Evolutionary conservation across 2,888 invertebrate genomes (phyloP).

Genomic region (Hirtodrosophila trivittata): DNA sequence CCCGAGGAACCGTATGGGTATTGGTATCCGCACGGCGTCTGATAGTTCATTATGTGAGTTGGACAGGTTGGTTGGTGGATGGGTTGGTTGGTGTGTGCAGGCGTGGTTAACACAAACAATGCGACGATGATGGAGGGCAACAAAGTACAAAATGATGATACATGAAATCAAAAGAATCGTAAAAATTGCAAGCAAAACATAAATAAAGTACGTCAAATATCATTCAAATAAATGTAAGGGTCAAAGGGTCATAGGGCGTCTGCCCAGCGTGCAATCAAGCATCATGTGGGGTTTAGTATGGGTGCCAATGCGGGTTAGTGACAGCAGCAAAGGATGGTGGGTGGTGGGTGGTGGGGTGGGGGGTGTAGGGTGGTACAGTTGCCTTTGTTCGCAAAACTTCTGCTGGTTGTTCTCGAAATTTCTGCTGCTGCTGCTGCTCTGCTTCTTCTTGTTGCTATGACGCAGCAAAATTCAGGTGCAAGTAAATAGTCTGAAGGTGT

Average conservation of each 20-base stretch:
- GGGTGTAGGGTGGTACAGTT: neutral
- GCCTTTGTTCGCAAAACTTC: conserved; percentile 7
- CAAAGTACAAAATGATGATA: conserved; percentile 58
- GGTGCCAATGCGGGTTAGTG: conserved; percentile 49
- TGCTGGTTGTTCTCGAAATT: too few species aligned
- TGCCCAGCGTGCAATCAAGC: conserved; percentile 11
- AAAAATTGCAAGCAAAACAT: conserved; percentile 47
- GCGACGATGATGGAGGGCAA: conserved; percentile 57
- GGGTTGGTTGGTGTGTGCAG: conserved; percentile 26
- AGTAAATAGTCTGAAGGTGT: too few species aligned
- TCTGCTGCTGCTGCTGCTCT: too few species aligned
- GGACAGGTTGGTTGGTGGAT: conserved; percentile 7
- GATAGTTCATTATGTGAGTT: neutral
- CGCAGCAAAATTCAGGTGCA: too few species aligned
- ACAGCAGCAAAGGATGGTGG: conserved; percentile 10
- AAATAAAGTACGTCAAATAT: too few species aligned
- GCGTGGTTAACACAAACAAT: conserved; percentile 61
- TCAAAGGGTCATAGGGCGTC: neutral
- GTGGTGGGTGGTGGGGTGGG: neutral
- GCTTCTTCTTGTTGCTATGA: too few species aligned
- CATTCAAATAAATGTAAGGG: conserved; percentile 39
- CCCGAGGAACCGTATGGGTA: conserved; percentile 77
- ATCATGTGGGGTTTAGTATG: conserved; percentile 14
- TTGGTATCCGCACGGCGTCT: conserved; percentile 80
- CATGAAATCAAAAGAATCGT: conserved; percentile 69